Base-by-base conservation (phyloP, 2,797 vertebrate species). In the Tragelaphus oryx region DNA sequence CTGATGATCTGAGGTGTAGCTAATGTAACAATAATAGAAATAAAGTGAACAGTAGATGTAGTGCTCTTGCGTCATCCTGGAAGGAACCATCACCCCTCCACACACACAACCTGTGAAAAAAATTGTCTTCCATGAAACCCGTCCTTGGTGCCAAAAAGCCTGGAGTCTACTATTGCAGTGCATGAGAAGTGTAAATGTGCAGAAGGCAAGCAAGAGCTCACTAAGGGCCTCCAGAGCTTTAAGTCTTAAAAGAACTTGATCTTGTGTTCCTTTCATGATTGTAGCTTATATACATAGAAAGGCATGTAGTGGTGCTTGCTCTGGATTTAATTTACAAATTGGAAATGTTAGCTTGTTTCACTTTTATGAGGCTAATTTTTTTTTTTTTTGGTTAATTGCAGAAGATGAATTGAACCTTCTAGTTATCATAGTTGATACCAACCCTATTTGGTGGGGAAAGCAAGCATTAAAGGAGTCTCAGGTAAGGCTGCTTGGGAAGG, bases 371-470 rank as follows among this genome's bases (percentile, higher is more conserved):
- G 28, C 80, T 96, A 28, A 96, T 75, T 30, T 59, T 85, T 60
- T 81, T 83, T 88, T 79, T 74, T 65, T 85, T 52, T 89, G 75
- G 52, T 87, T 94, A 54, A 62, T 96, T 98, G 60, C 98, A 99
- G 99, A 99, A n/a, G 99, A 99, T 41, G 99, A 99, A 55, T 94
- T 99, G 90, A 99, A 98, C 95, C 98, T 99, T 94, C 98, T 99
- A 95, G 99, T 99, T 62, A 97, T 99, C 71, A 96, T 99, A 46
- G 95, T 99, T 46, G 99, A 99, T 96, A 98, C 99, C 37, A 99
- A 99, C 97, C 99, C 99, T 0, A 99, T 99, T 91, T 99, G 99
- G 99, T 99, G 99, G 99, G 99, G 99, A 0, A 99, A 99, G 98
- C 99, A 99, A 96, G 98, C 98, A 1, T 98, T 99, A 4, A 98